Base-by-base conservation (phyloP, 2,888 invertebrate species). In the Altica lythri region DNA sequence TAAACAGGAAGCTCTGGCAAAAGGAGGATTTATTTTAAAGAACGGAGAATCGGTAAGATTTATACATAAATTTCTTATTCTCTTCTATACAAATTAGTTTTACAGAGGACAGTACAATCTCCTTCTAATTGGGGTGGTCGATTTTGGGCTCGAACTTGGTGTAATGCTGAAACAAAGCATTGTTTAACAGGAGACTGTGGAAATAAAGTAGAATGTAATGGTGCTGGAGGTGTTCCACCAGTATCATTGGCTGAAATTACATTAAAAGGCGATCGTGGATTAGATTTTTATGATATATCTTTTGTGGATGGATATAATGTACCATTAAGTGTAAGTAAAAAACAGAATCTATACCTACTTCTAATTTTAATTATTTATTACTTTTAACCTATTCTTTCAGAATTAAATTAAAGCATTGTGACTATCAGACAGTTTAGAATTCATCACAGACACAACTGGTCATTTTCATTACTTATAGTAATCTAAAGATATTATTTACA, bases 291-390 rank as follows among this genome's bases (percentile, higher is more conserved):
- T 64, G 80, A 80, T 61, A 69, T 81, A 48, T 78, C 77, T 16
- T 64, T 79, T 27, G 80, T 80, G 10, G 80, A 81, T 67, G 81
- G 80, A 4, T 80, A 75, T 71, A 80, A 79, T 61, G 57, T 77
- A 4, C 63, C 71, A 42, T 68, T 71, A 4, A 55, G 64, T 44
- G 73, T 75, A 53, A 67, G 67, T 60, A 43, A n/a, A n/a, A n/a
- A n/a, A n/a, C n/a, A n/a, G n/a, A n/a, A n/a, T n/a, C n/a, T n/a
- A n/a, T n/a, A n/a, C n/a, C n/a, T n/a, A n/a, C n/a, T n/a, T n/a
- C n/a, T 12, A 43, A 29, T 2, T 29, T n/a, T 10, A 8, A 29
- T n/a, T 29, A 29, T 29, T 29, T 10, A 10, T 10, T 29, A 29
- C 9, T 29, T 29, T n/a, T 29, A 2, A 25, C 25, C 1, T 2